These are phyloP conservation scores for Drosophila pectinifera DNA, from an alignment of 1,140 invertebrate species.

Conservation along the genomic window DNA sequence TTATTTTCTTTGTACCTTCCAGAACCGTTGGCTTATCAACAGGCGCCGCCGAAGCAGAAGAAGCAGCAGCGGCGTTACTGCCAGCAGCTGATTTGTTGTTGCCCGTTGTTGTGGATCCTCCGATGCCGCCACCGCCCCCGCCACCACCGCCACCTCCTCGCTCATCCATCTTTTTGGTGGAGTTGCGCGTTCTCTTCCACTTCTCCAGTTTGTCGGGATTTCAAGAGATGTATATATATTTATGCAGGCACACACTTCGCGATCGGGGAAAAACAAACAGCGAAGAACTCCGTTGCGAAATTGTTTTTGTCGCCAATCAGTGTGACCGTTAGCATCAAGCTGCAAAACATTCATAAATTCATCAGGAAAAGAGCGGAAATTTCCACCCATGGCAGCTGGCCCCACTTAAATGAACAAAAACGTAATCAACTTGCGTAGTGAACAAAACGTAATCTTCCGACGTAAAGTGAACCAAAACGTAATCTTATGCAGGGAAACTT, in stretches of 20 bases:
- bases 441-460: no score
- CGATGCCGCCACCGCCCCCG: constrained; percentile 5
- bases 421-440: no score
- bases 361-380: no score
- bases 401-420: no score
- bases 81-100: constrained; percentile 50
- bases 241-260: constrained; percentile 11
- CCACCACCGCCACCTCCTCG: constrained; percentile 28
- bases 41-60: constrained; percentile 20
- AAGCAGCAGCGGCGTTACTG: constrained; percentile 20
- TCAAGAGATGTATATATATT: background rate
- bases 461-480: no score
- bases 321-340: no score
- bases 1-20: constrained; percentile 67
- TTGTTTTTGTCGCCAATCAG: no score
- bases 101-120: constrained; percentile 23
- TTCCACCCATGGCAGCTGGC: no score
- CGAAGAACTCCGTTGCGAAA: background rate
- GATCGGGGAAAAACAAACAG: constrained; percentile 12
- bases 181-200: constrained; percentile 83
- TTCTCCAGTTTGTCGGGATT: constrained; percentile 78
- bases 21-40: constrained; percentile 74
- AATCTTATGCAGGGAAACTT: no score
- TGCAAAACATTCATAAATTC: no score
- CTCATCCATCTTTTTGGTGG: constrained; percentile 80